Conservation (phyloP, 2,113 vertebrate genomes). For the Gymnobelideus leadbeateri region DNA sequence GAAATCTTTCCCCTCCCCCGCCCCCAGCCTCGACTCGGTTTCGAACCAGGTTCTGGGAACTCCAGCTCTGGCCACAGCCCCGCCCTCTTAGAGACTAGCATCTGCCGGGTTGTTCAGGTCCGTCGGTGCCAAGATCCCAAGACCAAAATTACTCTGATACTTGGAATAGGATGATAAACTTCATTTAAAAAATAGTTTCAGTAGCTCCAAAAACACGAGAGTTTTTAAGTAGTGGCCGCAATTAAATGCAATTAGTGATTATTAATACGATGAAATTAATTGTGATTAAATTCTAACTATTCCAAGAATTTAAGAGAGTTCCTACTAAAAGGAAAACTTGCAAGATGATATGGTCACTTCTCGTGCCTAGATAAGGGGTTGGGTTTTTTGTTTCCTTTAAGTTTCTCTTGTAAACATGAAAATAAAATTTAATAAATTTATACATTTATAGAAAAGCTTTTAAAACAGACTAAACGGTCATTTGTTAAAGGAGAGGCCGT, state of each 20-base stretch:
- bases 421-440: background rate
- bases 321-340: background rate
- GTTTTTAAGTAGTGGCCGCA: background rate
- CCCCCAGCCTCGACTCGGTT: too few relatives aligned
- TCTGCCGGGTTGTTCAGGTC: background rate
- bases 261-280: background rate
- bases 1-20: too few relatives aligned
- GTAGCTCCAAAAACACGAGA: background rate
- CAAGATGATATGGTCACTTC: background rate
- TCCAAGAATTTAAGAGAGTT: background rate
- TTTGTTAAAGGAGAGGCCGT: background rate
- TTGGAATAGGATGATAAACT: background rate
- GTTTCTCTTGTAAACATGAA: background rate
- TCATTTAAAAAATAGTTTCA: background rate
- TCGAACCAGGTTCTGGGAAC: background rate
- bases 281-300: background rate
- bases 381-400: background rate
- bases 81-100: background rate
- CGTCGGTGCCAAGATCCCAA: rapidly evolving
- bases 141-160: background rate
- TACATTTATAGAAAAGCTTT: background rate
- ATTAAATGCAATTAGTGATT: background rate
- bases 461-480: background rate
- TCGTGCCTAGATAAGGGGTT: background rate
- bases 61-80: background rate